phyloP scores from a whole-genome alignment of 2,888 invertebrate genomes.

The Sturmia bella region DNA sequence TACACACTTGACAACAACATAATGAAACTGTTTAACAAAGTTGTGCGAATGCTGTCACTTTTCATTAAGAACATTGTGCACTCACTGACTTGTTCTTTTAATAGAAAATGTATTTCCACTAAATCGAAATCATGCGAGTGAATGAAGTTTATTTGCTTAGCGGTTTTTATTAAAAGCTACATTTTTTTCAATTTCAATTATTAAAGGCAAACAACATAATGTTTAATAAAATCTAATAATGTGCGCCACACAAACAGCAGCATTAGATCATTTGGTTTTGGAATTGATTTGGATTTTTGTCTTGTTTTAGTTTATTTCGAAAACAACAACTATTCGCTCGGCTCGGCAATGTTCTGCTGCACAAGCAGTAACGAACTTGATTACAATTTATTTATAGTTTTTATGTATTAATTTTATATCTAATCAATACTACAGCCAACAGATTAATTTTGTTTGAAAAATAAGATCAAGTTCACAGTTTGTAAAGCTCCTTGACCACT shows the following conservation, averaged over 20 bases:
- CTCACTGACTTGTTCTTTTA: slow-evolving; percentile 51
- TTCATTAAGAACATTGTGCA: slow-evolving; percentile 30
- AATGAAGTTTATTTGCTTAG: slow-evolving; percentile 5
- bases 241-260: slow-evolving; percentile 28
- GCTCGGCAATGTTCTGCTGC: not conserved
- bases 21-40: slow-evolving; percentile 22
- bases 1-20: slow-evolving; percentile 34
- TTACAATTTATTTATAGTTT: slow-evolving; percentile 21
- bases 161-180: slow-evolving; percentile 29
- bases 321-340: slow-evolving; percentile 14
- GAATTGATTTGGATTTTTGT: slow-evolving; percentile 18
- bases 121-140: not conserved
- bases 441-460: slow-evolving; percentile 52
- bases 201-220: slow-evolving; percentile 62
- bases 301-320: not conserved
- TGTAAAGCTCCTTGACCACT: slow-evolving; percentile 71
- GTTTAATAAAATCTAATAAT: slow-evolving; percentile 31
- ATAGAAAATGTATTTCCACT: slow-evolving; percentile 21
- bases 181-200: slow-evolving; percentile 17
- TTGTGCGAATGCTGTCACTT: slow-evolving; percentile 14
- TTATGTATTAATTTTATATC: not conserved
- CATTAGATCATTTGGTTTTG: slow-evolving; percentile 45
- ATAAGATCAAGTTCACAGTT: slow-evolving; percentile 71
- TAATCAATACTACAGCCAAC: slow-evolving; percentile 1
- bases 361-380: slow-evolving; percentile 12